phyloP scores from a whole-genome alignment of 1,140 invertebrate genomes.

The Lepidurus arcticus region DNA sequence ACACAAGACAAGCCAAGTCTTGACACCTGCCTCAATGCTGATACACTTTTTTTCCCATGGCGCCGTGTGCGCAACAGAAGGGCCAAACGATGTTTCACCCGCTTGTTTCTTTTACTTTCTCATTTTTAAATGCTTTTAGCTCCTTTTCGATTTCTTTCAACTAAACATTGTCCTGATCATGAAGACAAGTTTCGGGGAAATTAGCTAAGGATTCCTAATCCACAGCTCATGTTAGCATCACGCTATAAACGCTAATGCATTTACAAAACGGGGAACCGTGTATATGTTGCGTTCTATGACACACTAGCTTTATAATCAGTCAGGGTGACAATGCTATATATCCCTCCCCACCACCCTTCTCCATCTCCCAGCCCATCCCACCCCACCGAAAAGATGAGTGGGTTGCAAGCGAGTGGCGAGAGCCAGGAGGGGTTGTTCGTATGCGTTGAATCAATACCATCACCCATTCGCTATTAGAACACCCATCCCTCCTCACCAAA shows the following conservation, averaged over 20 bases:
- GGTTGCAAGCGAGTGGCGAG: background rate
- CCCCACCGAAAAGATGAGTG: background rate
- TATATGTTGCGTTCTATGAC: background rate
- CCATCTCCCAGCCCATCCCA: background rate
- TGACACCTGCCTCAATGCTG: too few relatives aligned
- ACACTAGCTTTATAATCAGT: slow-evolving; percentile 15
- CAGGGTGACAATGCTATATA: background rate
- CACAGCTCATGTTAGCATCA: background rate
- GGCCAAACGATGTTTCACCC: too few relatives aligned
- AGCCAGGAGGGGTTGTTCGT: slow-evolving; percentile 4
- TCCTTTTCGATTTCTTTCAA: too few relatives aligned
- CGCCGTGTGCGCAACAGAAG: too few relatives aligned
- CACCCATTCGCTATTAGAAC: slow-evolving; percentile 13
- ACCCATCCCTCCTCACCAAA: background rate
- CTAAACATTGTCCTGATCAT: too few relatives aligned
- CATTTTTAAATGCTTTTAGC: too few relatives aligned
- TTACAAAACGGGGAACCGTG: background rate
- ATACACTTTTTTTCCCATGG: too few relatives aligned
- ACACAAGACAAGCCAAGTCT: too few relatives aligned
- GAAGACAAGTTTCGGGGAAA: too few relatives aligned
- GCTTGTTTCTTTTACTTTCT: too few relatives aligned
- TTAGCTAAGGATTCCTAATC: too few relatives aligned
- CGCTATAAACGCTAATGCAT: background rate
- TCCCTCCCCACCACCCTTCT: background rate
- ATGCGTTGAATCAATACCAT: slow-evolving; percentile 19